Conservation (phyloP, 2,888 invertebrate species). For the Temnothorax rugatulus region DNA sequence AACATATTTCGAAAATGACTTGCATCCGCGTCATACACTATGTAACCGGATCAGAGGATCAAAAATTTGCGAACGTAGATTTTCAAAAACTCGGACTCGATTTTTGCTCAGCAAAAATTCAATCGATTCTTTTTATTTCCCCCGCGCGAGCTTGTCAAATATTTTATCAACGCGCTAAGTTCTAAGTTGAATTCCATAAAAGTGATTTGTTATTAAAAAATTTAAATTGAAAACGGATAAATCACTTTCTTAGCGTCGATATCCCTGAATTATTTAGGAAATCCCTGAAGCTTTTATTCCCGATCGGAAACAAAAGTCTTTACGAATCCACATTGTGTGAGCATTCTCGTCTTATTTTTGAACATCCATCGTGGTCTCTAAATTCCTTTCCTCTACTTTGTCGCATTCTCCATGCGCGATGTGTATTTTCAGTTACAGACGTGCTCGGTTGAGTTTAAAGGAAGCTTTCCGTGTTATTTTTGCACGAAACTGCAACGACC, state of each 20-base stretch:
- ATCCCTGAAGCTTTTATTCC: background rate
- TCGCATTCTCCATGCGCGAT: slow-evolving; percentile 35
- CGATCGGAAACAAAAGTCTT: background rate
- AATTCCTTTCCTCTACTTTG: slow-evolving; percentile 18
- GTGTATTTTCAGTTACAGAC: slow-evolving; percentile 68
- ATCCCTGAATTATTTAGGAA: background rate
- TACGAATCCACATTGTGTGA: background rate
- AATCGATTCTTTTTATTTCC: background rate
- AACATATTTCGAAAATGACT: slow-evolving; percentile 50
- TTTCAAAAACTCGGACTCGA: slow-evolving; percentile 12
- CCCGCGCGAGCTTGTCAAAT: background rate
- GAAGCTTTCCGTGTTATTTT: slow-evolving; percentile 80
- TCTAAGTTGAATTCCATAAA: background rate
- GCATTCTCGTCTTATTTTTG: background rate
- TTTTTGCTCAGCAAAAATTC: slow-evolving; percentile 14
- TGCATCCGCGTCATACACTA: slow-evolving; percentile 20
- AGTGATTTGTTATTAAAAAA: background rate
- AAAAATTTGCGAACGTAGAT: slow-evolving; percentile 10
- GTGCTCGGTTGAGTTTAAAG: slow-evolving; percentile 75
- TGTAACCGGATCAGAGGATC: slow-evolving; percentile 17
- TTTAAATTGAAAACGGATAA: background rate
- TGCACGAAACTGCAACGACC: slow-evolving; percentile 75
- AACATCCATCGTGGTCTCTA: background rate
- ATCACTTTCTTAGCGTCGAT: background rate
- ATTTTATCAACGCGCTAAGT: background rate